phyloP scores from a whole-genome alignment of 2,113 vertebrate species.

The Ammodytes dubius region DNA sequence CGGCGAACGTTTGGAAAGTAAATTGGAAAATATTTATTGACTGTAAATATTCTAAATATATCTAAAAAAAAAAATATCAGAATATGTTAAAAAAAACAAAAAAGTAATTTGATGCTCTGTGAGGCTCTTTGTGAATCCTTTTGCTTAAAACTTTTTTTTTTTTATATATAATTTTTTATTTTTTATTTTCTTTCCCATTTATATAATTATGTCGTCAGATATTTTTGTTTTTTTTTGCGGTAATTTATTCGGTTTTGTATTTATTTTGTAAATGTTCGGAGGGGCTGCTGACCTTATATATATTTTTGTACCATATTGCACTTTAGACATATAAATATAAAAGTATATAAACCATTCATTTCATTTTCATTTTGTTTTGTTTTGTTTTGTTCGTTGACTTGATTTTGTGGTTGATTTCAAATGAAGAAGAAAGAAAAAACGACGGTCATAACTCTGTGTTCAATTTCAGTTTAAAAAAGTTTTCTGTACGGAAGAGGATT shows the following conservation, averaged over 20 bases:
- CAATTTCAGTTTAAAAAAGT: neutral
- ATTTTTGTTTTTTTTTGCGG: conserved; percentile 65
- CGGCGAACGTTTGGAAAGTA: conserved; percentile 80
- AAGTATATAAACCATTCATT: conserved; percentile 84
- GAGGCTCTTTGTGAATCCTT: conserved; percentile 83
- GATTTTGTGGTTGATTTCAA: conserved; percentile 77
- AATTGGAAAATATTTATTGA: conserved; percentile 86
- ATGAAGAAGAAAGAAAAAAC: conserved; percentile 77
- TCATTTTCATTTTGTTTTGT: no score
- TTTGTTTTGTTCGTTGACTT: conserved; percentile 65
- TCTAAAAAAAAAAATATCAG: conserved; percentile 74
- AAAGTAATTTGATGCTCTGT: conserved; percentile 68
- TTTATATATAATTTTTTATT: neutral
- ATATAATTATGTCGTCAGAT: conserved; percentile 68
- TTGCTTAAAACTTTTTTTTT: conserved; percentile 48
- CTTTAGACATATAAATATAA: conserved; percentile 98
- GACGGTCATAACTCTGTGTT: conserved; percentile 43
- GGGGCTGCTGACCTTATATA: conserved; percentile 98
- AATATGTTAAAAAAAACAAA: conserved; percentile 61
- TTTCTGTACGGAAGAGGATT: no score
- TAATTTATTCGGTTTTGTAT: conserved; percentile 98
- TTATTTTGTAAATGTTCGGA: conserved; percentile 98
- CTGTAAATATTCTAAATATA: conserved; percentile 85
- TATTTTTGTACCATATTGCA: conserved; percentile 98
- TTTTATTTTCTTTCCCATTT: conserved; percentile 55